Evolutionary conservation across 2,888 invertebrate species (phyloP).

Genomic region (Ptilodon capucinus): DNA sequence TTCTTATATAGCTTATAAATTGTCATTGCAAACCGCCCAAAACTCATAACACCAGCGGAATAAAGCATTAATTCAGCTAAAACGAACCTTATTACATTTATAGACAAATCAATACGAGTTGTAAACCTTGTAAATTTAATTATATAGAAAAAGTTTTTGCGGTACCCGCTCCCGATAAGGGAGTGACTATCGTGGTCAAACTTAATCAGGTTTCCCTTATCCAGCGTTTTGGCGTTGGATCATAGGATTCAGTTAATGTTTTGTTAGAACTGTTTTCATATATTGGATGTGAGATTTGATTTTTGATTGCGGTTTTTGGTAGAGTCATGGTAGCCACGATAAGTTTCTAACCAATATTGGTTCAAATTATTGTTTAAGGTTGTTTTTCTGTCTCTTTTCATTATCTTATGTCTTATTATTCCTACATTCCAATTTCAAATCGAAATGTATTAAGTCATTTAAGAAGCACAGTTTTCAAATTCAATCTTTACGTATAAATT

Average conservation of each 20-base stretch:
- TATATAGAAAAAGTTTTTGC: slow-evolving; percentile 13
- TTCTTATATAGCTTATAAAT: no score
- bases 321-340: no score
- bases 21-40: not conserved
- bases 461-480: no score
- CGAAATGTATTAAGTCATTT: no score
- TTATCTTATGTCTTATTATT: no score
- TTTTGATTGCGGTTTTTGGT: not conserved
- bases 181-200: slow-evolving; percentile 7
- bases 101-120: slow-evolving; percentile 15
- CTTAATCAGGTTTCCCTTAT: slow-evolving; percentile 22
- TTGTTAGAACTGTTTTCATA: slow-evolving; percentile 1
- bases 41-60: not conserved
- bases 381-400: no score
- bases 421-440: no score
- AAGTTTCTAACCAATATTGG: no score
- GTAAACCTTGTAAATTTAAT: slow-evolving; percentile 19
- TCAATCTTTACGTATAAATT: no score
- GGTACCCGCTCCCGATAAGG: slow-evolving; percentile 5
- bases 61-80: not conserved
- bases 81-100: not conserved
- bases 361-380: no score
- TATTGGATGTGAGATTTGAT: not conserved
- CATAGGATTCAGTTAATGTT: not conserved
- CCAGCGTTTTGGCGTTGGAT: not conserved